Evolutionary conservation across 2,797 vertebrate species (phyloP).

Genomic region (Poeciliopsis infans): DNA sequence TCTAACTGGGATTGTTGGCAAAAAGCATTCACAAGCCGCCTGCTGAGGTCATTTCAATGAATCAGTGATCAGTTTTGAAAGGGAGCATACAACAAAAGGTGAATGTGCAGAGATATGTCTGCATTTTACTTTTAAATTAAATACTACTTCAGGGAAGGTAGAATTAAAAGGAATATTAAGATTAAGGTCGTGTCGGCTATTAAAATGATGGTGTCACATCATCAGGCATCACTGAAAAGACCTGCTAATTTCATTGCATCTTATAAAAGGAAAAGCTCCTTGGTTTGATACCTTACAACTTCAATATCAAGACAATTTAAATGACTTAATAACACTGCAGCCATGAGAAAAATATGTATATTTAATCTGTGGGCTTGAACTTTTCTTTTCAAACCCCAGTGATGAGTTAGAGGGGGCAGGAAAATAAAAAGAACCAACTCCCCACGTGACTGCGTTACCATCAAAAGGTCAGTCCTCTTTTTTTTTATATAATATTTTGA

Average conservation of each 20-base stretch:
- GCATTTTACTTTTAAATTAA: slow-evolving; percentile 7
- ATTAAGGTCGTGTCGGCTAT: not conserved
- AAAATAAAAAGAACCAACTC: slow-evolving; percentile 34
- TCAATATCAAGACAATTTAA: not conserved
- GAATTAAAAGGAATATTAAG: not conserved
- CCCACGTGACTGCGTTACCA: slow-evolving; percentile 18
- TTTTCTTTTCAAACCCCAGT: slow-evolving; percentile 13
- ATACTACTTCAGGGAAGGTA: not conserved
- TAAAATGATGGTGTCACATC: not conserved
- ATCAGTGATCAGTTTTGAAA: slow-evolving; percentile 15
- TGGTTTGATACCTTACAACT: not conserved
- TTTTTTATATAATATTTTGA: slow-evolving; percentile 31
- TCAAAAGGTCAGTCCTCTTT: slow-evolving; percentile 47
- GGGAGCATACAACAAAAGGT: slow-evolving; percentile 5
- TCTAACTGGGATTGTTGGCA: slow-evolving; percentile 27
- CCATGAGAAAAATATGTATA: not conserved
- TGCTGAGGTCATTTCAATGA: slow-evolving; percentile 8
- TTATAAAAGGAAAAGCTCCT: not conserved
- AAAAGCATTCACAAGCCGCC: slow-evolving; percentile 11
- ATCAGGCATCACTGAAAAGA: not conserved
- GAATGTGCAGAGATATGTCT: not conserved
- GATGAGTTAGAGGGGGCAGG: slow-evolving; percentile 28
- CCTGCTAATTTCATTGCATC: not conserved
- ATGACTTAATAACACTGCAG: not conserved
- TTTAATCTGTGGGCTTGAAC: slow-evolving; percentile 11